Percentiles rank a stretch among this genome's conserved stretches.
Conservation (phyloP, 2,113 vertebrate genomes). For the Dryoscopus gambensis region DNA sequence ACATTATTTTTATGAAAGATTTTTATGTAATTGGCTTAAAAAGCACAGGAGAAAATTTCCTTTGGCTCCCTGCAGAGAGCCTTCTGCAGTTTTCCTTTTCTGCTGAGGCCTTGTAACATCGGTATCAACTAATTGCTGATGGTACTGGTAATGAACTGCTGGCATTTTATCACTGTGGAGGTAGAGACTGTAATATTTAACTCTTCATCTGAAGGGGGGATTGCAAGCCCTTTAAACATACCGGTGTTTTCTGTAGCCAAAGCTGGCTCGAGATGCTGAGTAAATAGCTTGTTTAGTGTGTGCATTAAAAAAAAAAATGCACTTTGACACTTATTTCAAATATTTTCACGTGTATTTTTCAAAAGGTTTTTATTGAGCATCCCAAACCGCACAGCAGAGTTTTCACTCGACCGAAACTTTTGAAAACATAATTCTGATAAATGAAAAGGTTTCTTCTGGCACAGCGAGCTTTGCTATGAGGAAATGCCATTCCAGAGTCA, state of each 20-base stretch:
- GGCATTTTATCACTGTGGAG: neutral
- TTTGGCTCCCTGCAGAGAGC: neutral
- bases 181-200: neutral
- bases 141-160: neutral
- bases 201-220: neutral
- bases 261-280: neutral
- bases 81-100: neutral
- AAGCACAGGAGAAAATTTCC: neutral
- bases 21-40: neutral
- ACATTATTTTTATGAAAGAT: neutral
- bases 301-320: neutral
- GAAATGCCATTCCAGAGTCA: neutral
- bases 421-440: neutral
- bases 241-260: neutral
- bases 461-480: neutral
- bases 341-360: neutral
- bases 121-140: neutral
- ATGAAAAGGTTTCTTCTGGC: neutral
- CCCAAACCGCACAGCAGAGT: neutral
- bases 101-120: neutral
- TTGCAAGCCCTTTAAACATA: neutral
- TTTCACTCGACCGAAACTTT: neutral
- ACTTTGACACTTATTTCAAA: neutral
- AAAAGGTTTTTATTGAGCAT: neutral
- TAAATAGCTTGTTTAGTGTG: neutral